Conservation (phyloP, 2,797 vertebrate genomes). For the Anolis apletophallus region DNA sequence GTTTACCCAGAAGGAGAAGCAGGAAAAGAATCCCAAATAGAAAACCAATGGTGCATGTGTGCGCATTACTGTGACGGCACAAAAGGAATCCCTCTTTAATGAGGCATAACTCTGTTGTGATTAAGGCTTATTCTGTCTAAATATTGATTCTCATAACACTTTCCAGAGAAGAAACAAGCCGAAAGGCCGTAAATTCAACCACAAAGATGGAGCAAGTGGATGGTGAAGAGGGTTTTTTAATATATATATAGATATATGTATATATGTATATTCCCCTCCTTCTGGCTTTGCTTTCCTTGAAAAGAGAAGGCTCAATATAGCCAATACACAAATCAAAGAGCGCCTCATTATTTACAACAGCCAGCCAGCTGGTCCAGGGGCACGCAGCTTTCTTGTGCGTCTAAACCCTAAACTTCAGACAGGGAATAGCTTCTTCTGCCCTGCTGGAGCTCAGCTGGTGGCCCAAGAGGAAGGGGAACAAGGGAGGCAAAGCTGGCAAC, state of each 20-base stretch:
- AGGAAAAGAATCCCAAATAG: constrained; percentile 31
- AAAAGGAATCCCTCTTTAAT: constrained; percentile 76
- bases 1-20: constrained; percentile 45
- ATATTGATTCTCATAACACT: constrained; percentile 79
- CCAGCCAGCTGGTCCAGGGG: constrained; percentile 6
- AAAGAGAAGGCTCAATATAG: constrained; percentile 54
- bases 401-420: constrained; percentile 23
- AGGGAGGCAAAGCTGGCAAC: constrained; percentile 31
- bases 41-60: constrained; percentile 54
- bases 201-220: constrained; percentile 66
- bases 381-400: not conserved
- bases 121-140: constrained; percentile 76
- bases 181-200: constrained; percentile 66
- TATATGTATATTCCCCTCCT: not conserved
- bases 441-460: constrained; percentile 36
- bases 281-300: constrained; percentile 49
- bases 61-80: constrained; percentile 57
- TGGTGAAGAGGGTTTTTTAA: constrained; percentile 26
- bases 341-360: constrained; percentile 29
- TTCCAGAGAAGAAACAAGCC: constrained; percentile 65
- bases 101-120: constrained; percentile 76
- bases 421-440: constrained; percentile 16
- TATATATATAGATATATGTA: too few relatives aligned
- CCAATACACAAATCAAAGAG: constrained; percentile 49
- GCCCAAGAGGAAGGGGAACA: constrained; percentile 23